Evolutionary conservation across 2,888 invertebrate genomes (phyloP).

Genomic region (Thereva unica): DNA sequence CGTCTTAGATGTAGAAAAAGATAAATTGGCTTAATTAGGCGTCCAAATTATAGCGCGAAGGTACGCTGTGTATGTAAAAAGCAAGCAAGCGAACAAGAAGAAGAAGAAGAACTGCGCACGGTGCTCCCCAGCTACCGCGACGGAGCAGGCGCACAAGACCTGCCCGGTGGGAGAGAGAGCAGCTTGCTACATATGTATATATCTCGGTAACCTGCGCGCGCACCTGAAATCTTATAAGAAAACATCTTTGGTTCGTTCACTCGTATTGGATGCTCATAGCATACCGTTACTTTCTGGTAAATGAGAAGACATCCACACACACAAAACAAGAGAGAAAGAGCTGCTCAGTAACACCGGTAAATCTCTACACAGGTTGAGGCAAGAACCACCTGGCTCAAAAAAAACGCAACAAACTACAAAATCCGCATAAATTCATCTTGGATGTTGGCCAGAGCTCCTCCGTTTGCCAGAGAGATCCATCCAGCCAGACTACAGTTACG

Average conservation of each 20-base stretch:
- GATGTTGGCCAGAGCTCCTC: no score
- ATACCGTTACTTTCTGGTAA: conserved; percentile 35
- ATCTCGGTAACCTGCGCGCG: conserved; percentile 18
- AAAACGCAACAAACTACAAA: no score
- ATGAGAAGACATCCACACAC: conserved; percentile 16
- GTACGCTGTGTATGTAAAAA: conserved; percentile 3
- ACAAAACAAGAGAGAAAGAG: conserved; percentile 31
- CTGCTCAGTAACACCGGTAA: conserved; percentile 23
- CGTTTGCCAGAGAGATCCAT: no score
- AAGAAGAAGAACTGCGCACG: conserved; percentile 13
- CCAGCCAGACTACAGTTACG: no score
- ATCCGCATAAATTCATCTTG: no score
- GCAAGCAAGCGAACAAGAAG: conserved; percentile 12
- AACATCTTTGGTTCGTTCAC: conserved; percentile 31
- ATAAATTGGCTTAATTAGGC: conserved; percentile 34
- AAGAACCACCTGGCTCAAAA: no score
- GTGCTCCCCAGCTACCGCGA: conserved; percentile 3
- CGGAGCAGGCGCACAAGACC: conserved; percentile 3
- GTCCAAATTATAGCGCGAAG: conserved; percentile 32
- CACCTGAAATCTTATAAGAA: conserved; percentile 18
- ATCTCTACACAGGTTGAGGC: conserved; percentile 13
- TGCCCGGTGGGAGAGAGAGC: conserved; percentile 13
- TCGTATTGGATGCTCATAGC: conserved; percentile 25
- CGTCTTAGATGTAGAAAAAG: conserved; percentile 3
- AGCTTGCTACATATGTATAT: background rate